phyloP scores from a whole-genome alignment of 2,113 vertebrate genomes.

The Microcebus lehilahytsara region DNA sequence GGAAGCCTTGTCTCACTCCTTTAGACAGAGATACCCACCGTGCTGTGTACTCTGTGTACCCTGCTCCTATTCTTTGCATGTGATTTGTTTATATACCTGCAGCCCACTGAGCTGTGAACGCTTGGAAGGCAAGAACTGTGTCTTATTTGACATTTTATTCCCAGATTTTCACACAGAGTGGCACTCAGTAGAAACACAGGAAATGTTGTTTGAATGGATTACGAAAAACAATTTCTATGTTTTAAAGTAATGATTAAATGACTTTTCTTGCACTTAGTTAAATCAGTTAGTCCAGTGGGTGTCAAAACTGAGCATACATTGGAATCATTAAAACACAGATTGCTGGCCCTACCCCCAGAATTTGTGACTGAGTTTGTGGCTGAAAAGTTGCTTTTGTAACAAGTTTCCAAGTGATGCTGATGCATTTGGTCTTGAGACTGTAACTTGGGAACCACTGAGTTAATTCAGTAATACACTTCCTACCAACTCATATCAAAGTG shows the following conservation, averaged over 20 bases:
- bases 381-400: background rate
- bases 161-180: background rate
- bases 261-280: slow-evolving; percentile 2
- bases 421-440: background rate
- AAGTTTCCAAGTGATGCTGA: background rate
- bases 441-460: background rate
- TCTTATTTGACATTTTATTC: slow-evolving; percentile 9
- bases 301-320: background rate
- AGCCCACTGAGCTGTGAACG: background rate
- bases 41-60: background rate
- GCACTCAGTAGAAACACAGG: background rate
- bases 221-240: background rate
- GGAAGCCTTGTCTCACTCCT: background rate
- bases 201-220: background rate
- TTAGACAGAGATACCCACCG: background rate
- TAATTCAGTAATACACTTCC: background rate
- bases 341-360: background rate
- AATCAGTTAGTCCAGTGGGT: background rate
- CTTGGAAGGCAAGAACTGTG: background rate
- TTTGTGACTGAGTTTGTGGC: background rate
- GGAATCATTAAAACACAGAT: background rate
- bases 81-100: background rate
- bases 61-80: background rate
- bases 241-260: background rate
- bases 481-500: background rate